Conservation (phyloP, 2,888 invertebrate genomes). For the Acleris holmiana region DNA sequence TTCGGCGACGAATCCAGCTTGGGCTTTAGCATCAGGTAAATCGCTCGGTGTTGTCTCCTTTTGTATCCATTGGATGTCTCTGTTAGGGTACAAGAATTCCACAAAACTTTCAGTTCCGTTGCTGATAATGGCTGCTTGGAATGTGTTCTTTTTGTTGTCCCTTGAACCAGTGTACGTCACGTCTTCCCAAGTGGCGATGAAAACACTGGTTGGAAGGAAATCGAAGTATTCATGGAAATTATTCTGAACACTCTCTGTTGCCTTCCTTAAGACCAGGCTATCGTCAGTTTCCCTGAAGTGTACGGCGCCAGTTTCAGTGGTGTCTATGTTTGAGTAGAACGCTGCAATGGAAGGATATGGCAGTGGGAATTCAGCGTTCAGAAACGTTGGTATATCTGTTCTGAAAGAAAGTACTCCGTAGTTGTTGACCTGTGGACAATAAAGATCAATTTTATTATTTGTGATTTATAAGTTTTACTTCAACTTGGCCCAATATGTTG, state of each 20-base stretch:
- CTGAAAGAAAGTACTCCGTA: conserved; percentile 95
- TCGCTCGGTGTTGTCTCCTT: conserved; percentile 90
- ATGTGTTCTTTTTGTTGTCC: conserved; percentile 92
- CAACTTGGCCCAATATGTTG: no score
- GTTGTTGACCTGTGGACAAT: conserved; percentile 90
- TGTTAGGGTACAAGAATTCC: conserved; percentile 93
- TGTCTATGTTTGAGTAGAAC: conserved; percentile 96
- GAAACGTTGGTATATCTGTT: conserved; percentile 93
- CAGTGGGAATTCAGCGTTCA: conserved; percentile 94
- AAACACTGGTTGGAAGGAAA: conserved; percentile 91
- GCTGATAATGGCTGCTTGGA: conserved; percentile 88
- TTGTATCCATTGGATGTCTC: conserved; percentile 96
- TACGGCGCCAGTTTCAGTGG: conserved; percentile 88
- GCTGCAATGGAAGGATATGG: conserved; percentile 95
- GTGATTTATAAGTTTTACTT: not conserved
- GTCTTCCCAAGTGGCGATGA: conserved; percentile 95
- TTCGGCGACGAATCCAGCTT: conserved; percentile 95
- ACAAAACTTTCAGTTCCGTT: conserved; percentile 93
- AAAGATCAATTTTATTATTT: conserved; percentile 26
- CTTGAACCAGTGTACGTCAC: conserved; percentile 91
- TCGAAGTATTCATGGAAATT: conserved; percentile 88
- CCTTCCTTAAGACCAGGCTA: conserved; percentile 85
- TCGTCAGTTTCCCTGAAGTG: conserved; percentile 89
- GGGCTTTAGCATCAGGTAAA: conserved; percentile 94
- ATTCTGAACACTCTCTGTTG: conserved; percentile 88